Conservation (phyloP, 2,113 vertebrate species). For the Pollimyrus isidori region DNA sequence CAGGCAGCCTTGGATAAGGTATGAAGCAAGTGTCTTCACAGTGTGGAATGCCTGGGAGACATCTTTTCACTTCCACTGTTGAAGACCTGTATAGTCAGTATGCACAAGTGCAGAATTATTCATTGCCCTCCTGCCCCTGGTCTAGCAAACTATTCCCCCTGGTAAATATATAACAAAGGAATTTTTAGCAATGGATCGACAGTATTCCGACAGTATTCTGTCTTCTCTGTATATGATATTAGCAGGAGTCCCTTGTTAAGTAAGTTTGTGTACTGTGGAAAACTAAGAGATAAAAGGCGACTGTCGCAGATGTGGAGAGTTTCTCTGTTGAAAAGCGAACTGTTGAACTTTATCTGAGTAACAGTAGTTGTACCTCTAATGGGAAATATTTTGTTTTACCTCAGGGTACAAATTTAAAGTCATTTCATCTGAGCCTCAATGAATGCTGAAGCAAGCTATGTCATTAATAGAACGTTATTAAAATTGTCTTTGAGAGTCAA, state of each 20-base stretch:
- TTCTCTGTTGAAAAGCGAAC: neutral
- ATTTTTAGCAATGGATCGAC: slow-evolving; percentile 62
- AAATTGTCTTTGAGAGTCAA: neutral
- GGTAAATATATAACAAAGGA: slow-evolving; percentile 55
- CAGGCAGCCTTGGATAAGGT: neutral
- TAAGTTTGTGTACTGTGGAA: neutral
- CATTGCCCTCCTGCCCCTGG: neutral
- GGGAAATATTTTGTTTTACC: neutral
- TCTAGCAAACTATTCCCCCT: slow-evolving; percentile 46
- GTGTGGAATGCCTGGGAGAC: neutral
- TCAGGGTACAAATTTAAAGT: neutral
- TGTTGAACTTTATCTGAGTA: neutral
- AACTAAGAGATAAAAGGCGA: neutral
- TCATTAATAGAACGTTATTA: neutral
- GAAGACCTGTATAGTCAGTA: neutral
- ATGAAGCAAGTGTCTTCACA: neutral
- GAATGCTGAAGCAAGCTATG: neutral
- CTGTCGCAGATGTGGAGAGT: neutral
- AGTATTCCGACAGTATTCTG: slow-evolving; percentile 44
- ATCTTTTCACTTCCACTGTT: neutral
- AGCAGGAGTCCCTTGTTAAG: neutral
- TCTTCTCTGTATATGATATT: slow-evolving; percentile 30
- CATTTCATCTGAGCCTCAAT: neutral
- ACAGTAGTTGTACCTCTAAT: neutral
- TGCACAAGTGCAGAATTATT: neutral